Evolutionary conservation across 1,140 invertebrate species (phyloP), one percentile per base, ranked within the genome.

Genomic region (Megathymus violae): DNA sequence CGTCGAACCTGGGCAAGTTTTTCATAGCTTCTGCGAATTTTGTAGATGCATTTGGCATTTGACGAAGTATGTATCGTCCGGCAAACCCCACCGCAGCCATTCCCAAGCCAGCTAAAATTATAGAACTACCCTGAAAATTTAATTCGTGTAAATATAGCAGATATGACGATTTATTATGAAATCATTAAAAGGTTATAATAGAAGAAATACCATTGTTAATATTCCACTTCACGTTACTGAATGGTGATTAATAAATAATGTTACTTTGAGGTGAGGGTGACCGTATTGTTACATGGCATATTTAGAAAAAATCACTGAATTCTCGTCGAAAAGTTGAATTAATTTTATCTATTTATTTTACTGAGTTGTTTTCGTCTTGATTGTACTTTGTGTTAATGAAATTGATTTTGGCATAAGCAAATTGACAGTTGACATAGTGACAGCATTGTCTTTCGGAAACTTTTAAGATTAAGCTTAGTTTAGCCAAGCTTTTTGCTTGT

Each of bases 31-130:
- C 95, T 15, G 94, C 93, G 89, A 97, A 94, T 78, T 94, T 96
- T 76, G 94, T 91, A 4, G 95, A 93, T 51, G 96, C 92, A 68
- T 93, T 93, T 25, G 97, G 97, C 88, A 96, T 93, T 82, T 93
- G 94, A 80, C 94, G 92, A 3, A 97, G 36, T 4, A 96, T 73
- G 82, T 96, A 97, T 67, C 97, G 93, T 10, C 97, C 98, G 62
- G 94, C 94, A 91, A 96, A 97, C 15, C 97, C 97, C 6, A 97
- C 91, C 6, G 94, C 96, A 11, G 97, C 97, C 74, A 98, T 88
- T 3, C 96, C 96, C 46, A 98, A 78, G 15, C 97, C 97, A 52
- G 95, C 95, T 59, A 96, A 78, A 61, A 98, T 94, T 47, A 96
- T 85, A 19, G 94, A 93, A 78, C 93, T 93, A 46, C 94, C 92